Percentiles rank a stretch among this genome's conserved stretches.
These are phyloP conservation scores for Pristionchus arcanus DNA, from an alignment of 2,888 invertebrate species.

Conservation along the genomic window DNA sequence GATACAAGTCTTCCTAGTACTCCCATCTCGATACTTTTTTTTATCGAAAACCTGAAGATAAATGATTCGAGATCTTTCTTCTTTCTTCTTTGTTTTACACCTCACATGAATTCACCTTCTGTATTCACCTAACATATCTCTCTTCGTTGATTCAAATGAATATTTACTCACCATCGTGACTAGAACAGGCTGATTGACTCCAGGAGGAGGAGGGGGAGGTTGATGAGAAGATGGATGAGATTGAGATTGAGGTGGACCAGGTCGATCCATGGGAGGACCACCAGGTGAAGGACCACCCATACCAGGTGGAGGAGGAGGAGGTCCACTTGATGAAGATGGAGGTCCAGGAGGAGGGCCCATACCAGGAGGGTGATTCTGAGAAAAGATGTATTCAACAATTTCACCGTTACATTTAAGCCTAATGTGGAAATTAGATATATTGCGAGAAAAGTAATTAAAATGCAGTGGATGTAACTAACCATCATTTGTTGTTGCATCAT, in stretches of 20 bases:
- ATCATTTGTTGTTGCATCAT: background rate
- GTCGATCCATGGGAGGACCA: slow-evolving; percentile 12
- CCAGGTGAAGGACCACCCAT: slow-evolving; percentile 16
- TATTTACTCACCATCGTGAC: slow-evolving; percentile 30
- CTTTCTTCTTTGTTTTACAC: too few species aligned
- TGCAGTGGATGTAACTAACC: background rate
- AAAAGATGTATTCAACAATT: background rate
- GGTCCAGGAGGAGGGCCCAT: background rate
- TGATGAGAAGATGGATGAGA: slow-evolving; percentile 18
- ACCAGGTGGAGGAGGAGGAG: background rate
- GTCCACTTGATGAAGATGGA: background rate
- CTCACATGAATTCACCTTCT: background rate
- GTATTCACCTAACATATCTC: too few species aligned
- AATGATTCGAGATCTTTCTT: background rate
- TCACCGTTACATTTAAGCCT: background rate
- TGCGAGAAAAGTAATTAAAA: background rate
- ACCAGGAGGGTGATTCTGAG: background rate
- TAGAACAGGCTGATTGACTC: slow-evolving; percentile 46
- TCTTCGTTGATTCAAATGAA: too few species aligned
- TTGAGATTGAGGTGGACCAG: slow-evolving; percentile 25
- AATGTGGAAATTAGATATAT: background rate
- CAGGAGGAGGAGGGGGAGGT: slow-evolving; percentile 15
- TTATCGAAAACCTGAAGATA: background rate
- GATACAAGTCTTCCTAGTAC: background rate
- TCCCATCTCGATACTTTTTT: background rate